These are phyloP conservation scores for Sminthurinus signatus DNA, from an alignment of 1,140 invertebrate genomes.

Conservation along the genomic window DNA sequence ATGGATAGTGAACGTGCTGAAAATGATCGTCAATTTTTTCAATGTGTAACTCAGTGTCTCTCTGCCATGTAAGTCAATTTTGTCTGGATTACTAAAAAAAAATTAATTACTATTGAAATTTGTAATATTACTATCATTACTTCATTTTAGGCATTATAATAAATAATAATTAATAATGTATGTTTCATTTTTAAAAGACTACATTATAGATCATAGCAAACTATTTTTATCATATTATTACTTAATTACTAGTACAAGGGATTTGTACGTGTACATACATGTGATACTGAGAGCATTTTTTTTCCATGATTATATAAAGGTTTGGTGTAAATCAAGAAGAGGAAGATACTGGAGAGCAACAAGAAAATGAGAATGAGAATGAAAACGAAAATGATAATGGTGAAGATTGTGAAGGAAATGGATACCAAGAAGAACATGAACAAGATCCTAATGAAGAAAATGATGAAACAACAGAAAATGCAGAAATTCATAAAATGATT, in stretches of 20 bases:
- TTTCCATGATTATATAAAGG: no score
- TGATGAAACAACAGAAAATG: conserved; percentile 9
- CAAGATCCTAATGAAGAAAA: conserved; percentile 8
- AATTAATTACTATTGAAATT: no score
- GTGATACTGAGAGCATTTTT: no score
- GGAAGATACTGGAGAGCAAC: conserved; percentile 20
- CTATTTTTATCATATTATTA: no score
- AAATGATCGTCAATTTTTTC: conserved; percentile 40
- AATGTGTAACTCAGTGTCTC: conserved; percentile 41
- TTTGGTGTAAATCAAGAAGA: conserved; percentile 8
- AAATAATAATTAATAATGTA: no score
- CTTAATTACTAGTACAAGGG: no score
- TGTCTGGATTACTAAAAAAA: no score
- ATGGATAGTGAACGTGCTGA: conserved; percentile 40
- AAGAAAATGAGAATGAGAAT: conserved; percentile 24
- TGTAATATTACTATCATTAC: no score
- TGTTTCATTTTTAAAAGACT: no score
- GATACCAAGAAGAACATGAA: conserved; percentile 19
- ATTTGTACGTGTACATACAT: no score
- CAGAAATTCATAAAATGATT: conserved; percentile 27
- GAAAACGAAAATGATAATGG: conserved; percentile 24
- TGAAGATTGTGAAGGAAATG: conserved; percentile 15
- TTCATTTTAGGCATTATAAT: no score
- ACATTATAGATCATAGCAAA: no score
- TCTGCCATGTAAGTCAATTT: conserved; percentile 38